These are phyloP conservation scores for Conger conger DNA, from an alignment of 2,113 vertebrate species.

Conservation along the genomic window DNA sequence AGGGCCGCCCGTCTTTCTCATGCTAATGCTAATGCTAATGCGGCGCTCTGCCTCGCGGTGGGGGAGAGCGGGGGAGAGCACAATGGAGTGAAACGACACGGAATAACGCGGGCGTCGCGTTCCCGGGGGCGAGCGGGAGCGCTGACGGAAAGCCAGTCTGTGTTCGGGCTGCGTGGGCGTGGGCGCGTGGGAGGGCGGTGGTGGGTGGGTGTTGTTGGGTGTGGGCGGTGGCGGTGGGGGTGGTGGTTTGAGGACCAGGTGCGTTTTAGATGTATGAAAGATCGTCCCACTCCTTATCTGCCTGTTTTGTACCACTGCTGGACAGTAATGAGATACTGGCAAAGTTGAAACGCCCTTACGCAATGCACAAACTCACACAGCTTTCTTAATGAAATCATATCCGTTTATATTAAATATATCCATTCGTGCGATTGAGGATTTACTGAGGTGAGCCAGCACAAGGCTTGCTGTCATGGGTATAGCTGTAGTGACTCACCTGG, in stretches of 20 bases:
- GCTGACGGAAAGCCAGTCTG: background rate
- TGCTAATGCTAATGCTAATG: too few relatives aligned
- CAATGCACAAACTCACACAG: background rate
- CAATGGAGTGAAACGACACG: background rate
- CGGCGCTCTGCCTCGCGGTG: background rate
- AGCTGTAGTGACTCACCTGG: too few relatives aligned
- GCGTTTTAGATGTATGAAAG: background rate
- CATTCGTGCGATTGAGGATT: too few relatives aligned
- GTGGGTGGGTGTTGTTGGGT: too few relatives aligned
- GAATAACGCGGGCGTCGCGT: too few relatives aligned
- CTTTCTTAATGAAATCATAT: too few relatives aligned
- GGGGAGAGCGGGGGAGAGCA: background rate
- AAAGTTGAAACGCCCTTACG: background rate
- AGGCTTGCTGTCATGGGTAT: too few relatives aligned
- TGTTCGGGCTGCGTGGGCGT: background rate
- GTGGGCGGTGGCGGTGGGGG: too few relatives aligned
- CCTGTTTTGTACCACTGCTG: background rate
- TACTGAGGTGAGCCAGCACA: too few relatives aligned
- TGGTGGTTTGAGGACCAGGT: background rate
- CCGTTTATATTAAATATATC: too few relatives aligned
- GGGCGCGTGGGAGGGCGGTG: too few relatives aligned
- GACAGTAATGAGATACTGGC: background rate
- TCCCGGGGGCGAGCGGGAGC: background rate
- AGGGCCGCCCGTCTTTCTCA: background rate
- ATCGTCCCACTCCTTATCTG: background rate